Percentiles rank a stretch among this genome's conserved stretches.
phyloP scores from a whole-genome alignment of 2,797 vertebrate genomes.

The Microtus agrestis region DNA sequence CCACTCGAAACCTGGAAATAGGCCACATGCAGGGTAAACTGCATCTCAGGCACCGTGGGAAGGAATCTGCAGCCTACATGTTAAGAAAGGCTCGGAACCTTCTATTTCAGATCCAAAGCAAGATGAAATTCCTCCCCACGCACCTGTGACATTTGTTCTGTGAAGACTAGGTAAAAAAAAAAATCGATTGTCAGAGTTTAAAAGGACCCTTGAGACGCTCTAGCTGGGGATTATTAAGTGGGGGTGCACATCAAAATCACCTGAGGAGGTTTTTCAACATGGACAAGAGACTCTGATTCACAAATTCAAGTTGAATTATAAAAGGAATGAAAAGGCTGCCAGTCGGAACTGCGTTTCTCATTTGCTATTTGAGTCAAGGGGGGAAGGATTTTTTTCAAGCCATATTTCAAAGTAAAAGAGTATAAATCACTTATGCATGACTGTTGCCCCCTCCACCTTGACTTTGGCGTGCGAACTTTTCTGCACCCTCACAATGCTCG shows the following conservation, averaged over 20 bases:
- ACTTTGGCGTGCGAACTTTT: not conserved
- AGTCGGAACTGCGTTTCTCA: not conserved
- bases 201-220: not conserved
- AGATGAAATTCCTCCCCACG: conserved; percentile 41
- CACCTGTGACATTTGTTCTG: conserved; percentile 53
- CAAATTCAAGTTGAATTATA: not conserved
- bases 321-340: conserved; percentile 37
- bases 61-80: conserved; percentile 13
- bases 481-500: not conserved
- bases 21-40: conserved; percentile 44
- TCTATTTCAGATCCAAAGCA: conserved; percentile 52
- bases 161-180: conserved; percentile 46
- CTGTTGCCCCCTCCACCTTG: not conserved
- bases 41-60: not conserved
- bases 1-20: not conserved
- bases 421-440: not conserved
- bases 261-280: conserved; percentile 50
- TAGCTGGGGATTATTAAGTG: conserved; percentile 32
- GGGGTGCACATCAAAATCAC: conserved; percentile 61
- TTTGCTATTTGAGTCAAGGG: not conserved
- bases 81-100: not conserved
- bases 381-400: not conserved
- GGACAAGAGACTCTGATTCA: conserved; percentile 14
- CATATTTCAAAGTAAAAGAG: not conserved
- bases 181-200: conserved; percentile 39